phyloP scores from a whole-genome alignment of 35 echinoderm and acorn worm genomes.

The Antedon bifida region DNA sequence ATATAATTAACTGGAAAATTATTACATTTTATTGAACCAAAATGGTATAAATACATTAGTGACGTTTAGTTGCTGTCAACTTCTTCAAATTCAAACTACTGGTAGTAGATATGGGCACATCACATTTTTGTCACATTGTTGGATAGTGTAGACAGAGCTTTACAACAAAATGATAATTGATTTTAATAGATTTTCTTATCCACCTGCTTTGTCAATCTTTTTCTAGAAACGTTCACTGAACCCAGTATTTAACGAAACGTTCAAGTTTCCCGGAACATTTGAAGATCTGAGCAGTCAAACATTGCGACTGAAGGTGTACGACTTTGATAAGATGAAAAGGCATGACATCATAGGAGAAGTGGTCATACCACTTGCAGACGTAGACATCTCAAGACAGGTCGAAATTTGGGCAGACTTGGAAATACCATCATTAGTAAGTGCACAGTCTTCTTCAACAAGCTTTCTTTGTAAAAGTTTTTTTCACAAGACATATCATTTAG shows the following conservation, averaged over 20 bases:
- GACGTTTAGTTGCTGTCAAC: no score
- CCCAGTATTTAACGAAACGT: slow-evolving; percentile 61
- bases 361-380: slow-evolving; percentile 32
- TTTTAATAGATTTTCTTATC: background rate
- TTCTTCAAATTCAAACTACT: no score
- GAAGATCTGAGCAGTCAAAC: slow-evolving; percentile 73
- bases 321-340: slow-evolving; percentile 93
- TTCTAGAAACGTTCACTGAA: slow-evolving; percentile 76
- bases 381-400: slow-evolving; percentile 75
- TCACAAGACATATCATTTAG: no score
- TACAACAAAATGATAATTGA: background rate
- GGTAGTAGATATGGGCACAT: no score
- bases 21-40: no score
- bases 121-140: no score
- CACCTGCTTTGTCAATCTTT: background rate
- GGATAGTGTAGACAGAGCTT: no score
- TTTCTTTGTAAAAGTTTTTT: no score
- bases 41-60: no score
- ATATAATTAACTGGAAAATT: no score
- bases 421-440: slow-evolving; percentile 38
- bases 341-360: slow-evolving; percentile 94
- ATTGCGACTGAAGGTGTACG: slow-evolving; percentile 63
- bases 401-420: slow-evolving; percentile 85
- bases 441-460: no score
- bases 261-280: slow-evolving; percentile 88